phyloP scores from a whole-genome alignment of 1,140 invertebrate genomes.

The Sitophilus oryzae region DNA sequence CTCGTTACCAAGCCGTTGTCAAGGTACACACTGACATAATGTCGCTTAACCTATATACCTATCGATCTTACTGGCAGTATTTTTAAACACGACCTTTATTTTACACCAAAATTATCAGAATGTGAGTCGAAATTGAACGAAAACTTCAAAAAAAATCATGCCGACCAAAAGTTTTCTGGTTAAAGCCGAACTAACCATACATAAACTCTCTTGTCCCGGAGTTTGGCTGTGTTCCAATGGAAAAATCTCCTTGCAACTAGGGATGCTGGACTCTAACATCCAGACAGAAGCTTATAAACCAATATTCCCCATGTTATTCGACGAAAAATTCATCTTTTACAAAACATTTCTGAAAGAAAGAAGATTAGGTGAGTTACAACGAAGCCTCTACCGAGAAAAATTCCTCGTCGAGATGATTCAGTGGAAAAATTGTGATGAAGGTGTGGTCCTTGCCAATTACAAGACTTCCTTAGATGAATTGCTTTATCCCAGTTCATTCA shows the following conservation, averaged over 20 bases:
- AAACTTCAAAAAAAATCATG: neutral
- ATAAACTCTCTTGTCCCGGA: conserved; percentile 60
- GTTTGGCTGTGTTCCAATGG: conserved; percentile 69
- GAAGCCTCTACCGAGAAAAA: conserved; percentile 48
- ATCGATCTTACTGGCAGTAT: conserved; percentile 5
- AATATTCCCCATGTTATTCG: conserved; percentile 56
- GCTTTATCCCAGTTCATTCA: conserved; percentile 50
- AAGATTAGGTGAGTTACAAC: conserved; percentile 46
- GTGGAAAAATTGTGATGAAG: conserved; percentile 49
- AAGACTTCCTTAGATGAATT: conserved; percentile 56
- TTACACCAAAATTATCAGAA: neutral
- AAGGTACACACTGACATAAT: conserved; percentile 18
- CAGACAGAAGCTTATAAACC: conserved; percentile 55
- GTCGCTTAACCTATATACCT: neutral
- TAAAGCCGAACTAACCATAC: conserved; percentile 39
- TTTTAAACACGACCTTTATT: neutral
- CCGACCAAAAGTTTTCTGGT: conserved; percentile 34
- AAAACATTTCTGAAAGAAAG: conserved; percentile 53
- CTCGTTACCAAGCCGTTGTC: conserved; percentile 7
- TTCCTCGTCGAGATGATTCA: conserved; percentile 60
- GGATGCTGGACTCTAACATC: conserved; percentile 53
- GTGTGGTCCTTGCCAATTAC: conserved; percentile 55
- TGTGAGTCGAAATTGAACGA: neutral
- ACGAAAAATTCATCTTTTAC: conserved; percentile 60
- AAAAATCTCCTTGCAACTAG: conserved; percentile 55